Base-by-base conservation (phyloP, 2,888 invertebrate genomes). In the Hoplodrina ambigua region DNA sequence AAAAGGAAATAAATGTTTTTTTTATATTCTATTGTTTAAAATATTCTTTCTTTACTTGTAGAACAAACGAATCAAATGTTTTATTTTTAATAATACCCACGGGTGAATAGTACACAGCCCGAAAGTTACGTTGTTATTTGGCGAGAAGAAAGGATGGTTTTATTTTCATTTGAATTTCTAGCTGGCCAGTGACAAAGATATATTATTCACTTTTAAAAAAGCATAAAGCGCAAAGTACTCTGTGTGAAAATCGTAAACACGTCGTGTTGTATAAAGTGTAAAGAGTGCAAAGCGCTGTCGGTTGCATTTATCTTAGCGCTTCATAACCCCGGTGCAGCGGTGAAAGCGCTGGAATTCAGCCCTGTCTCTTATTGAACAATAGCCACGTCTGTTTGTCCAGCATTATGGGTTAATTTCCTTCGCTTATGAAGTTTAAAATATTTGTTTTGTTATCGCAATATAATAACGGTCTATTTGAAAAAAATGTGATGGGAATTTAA, bases 361-460 rank as follows among this genome's bases (percentile, higher is more conserved):
- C 85, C 82, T 78, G 81, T 83, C 83, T 86, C 86, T 82, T 87
- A 88, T 86, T 87, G 89, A 85, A 91, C 90, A 91, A 91, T 88
- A 84, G 85, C 78, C 80, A 82, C 85, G 84, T 83, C 78, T 85
- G 84, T 87, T 88, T 85, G 80, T 78, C 79, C 84, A 88, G 87
- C 85, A 87, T 87, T 87, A 75, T 81, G 82, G 82, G 82, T 85
- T 85, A 81, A 87, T 86, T 87, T 81, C 78, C 72, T 75, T 84
- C 58, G 56, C 54, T 58, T 80, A 81, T 81, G 76, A 75, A 68
- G 61, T 72, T 66, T 78, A 75, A 75, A 67, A 78, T 81, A 83
- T 85, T 85, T 79, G 74, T 77, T 86, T 81, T 85, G 81, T 82
- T 83, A 81, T 73, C 57, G 37, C 58, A 58, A 64, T 71, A 71